A percentile compares a stretch with the other conserved stretches of the same genome.
Evolutionary conservation across 2,113 vertebrate species (phyloP).

Genomic region (Cololabis saira): DNA sequence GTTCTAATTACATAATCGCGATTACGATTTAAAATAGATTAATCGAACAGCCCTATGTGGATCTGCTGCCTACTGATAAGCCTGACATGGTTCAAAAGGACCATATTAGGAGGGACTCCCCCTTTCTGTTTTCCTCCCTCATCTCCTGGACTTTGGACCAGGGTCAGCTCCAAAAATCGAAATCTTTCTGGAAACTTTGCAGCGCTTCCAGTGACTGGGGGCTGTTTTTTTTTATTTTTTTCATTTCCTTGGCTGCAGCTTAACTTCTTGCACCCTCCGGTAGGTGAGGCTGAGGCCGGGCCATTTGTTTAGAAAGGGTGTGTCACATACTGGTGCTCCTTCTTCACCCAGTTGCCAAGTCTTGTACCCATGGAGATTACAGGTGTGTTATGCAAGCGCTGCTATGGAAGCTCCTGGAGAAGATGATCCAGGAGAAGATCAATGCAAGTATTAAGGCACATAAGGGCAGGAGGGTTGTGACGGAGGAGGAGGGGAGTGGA

Average conservation of each 20-base stretch:
- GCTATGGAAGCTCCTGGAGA: conserved; percentile 4
- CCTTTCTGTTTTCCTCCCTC: conserved; percentile 28
- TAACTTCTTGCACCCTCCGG: conserved; percentile 34
- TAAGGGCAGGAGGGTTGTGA: too few species aligned
- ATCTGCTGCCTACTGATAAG: conserved; percentile 67
- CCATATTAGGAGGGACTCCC: conserved; percentile 8
- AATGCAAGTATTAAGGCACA: background rate
- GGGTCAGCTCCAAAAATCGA: conserved; percentile 15
- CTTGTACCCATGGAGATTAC: conserved; percentile 79
- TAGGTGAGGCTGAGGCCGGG: conserved; percentile 62
- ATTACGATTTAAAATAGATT: too few species aligned
- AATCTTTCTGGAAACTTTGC: conserved; percentile 23
- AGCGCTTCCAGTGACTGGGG: background rate
- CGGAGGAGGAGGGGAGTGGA: too few species aligned
- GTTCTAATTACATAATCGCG: too few species aligned
- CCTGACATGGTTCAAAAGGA: conserved; percentile 46
- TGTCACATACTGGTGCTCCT: conserved; percentile 73
- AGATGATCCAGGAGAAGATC: conserved; percentile 16
- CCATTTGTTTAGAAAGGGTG: conserved; percentile 81
- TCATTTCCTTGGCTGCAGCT: conserved; percentile 7
- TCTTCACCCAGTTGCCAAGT: conserved; percentile 61
- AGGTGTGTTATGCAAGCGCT: conserved; percentile 74
- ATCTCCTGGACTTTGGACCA: conserved; percentile 48
- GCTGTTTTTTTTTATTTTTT: background rate
- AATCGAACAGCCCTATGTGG: too few species aligned